A percentile compares a stretch with the other conserved stretches of the same genome.
These are phyloP conservation scores for Beris morrisii DNA, from an alignment of 2,888 invertebrate genomes.

Conservation along the genomic window DNA sequence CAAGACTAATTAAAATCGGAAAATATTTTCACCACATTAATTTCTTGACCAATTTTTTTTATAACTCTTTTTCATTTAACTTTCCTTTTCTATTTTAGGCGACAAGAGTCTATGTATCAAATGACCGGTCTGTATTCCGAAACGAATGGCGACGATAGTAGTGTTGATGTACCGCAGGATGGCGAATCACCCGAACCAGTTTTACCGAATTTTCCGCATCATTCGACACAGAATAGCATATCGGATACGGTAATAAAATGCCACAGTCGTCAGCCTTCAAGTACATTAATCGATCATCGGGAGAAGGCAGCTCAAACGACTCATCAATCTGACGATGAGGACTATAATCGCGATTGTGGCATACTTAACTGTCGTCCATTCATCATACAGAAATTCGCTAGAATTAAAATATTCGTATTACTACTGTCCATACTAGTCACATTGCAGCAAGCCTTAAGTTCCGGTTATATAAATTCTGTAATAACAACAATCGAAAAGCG, in stretches of 20 bases:
- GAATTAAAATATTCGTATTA: conserved; percentile 90
- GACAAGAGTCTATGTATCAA: conserved; percentile 87
- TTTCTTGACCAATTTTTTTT: no score
- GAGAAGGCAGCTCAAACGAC: conserved; percentile 23
- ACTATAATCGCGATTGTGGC: conserved; percentile 78
- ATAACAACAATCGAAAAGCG: conserved; percentile 96
- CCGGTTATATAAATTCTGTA: conserved; percentile 91
- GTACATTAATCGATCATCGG: conserved; percentile 64
- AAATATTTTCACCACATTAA: no score
- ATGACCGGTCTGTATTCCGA: conserved; percentile 85
- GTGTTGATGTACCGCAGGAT: conserved; percentile 58
- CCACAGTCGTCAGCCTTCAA: conserved; percentile 80
- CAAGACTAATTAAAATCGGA: no score
- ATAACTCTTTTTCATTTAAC: no score
- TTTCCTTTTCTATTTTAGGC: conserved; percentile 54
- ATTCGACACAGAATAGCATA: conserved; percentile 46
- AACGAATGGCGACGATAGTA: conserved; percentile 63
- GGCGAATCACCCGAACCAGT: conserved; percentile 58
- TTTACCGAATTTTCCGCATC: conserved; percentile 50
- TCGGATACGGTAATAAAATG: conserved; percentile 63
- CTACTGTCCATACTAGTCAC: conserved; percentile 87
- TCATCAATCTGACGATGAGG: conserved; percentile 60
- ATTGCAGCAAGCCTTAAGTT: conserved; percentile 86
- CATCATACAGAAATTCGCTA: conserved; percentile 84
- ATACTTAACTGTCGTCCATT: conserved; percentile 83